Conservation (phyloP, 2,888 invertebrate genomes). For the Campoplex capitator region DNA sequence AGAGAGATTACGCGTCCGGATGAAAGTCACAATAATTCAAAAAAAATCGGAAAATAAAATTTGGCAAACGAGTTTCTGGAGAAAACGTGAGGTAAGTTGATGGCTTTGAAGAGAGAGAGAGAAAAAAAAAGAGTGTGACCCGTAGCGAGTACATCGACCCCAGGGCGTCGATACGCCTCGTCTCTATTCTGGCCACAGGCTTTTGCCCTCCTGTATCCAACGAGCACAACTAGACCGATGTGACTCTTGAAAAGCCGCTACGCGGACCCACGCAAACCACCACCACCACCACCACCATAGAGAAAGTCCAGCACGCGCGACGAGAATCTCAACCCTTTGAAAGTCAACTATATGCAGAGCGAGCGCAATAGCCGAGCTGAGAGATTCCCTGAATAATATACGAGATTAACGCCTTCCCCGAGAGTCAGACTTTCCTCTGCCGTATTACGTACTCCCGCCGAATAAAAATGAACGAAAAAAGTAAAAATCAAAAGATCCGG, state of each 20-base stretch:
- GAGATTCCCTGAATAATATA: slow-evolving; percentile 73
- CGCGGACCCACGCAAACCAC: slow-evolving; percentile 23
- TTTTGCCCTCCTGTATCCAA: slow-evolving; percentile 47
- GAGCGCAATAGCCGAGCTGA: slow-evolving; percentile 49
- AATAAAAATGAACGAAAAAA: neutral
- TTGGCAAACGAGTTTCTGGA: neutral
- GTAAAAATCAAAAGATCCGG: neutral
- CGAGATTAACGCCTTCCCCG: slow-evolving; percentile 72
- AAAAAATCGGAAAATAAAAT: neutral
- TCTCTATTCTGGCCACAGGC: slow-evolving; percentile 41
- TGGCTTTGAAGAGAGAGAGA: neutral
- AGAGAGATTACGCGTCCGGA: too few species aligned
- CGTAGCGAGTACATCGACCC: slow-evolving; percentile 57
- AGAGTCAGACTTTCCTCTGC: slow-evolving; percentile 52
- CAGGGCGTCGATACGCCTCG: slow-evolving; percentile 57
- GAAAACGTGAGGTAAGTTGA: slow-evolving; percentile 21
- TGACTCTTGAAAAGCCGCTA: slow-evolving; percentile 52
- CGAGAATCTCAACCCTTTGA: slow-evolving; percentile 51
- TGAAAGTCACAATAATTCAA: neutral
- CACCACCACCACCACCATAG: slow-evolving; percentile 1
- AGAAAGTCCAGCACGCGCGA: slow-evolving; percentile 43
- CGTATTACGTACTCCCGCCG: neutral
- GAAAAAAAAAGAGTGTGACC: slow-evolving; percentile 32
- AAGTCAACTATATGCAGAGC: slow-evolving; percentile 36
- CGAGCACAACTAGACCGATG: slow-evolving; percentile 39